These are phyloP conservation scores for Neopipo cinnamomea DNA, from an alignment of 2,113 vertebrate genomes.

Conservation along the genomic window DNA sequence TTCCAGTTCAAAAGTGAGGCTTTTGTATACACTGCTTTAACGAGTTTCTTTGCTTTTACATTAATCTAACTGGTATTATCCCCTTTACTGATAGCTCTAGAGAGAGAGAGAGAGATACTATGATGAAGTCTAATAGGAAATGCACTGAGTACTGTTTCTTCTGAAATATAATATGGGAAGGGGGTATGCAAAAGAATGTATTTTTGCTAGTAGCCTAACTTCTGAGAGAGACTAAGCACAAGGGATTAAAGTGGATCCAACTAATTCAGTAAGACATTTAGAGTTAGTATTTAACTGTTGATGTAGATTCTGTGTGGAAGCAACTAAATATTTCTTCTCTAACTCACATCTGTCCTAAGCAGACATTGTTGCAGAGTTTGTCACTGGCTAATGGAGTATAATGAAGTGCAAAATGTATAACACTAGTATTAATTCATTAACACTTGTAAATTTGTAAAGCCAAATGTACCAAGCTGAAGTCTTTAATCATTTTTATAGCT, in stretches of 20 bases:
- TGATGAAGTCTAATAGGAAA: slow-evolving; percentile 75
- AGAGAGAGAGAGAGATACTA: slow-evolving; percentile 56
- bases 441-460: slow-evolving; percentile 78
- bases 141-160: slow-evolving; percentile 79
- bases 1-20: slow-evolving; percentile 10
- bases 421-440: slow-evolving; percentile 67
- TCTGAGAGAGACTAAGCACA: slow-evolving; percentile 78
- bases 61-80: slow-evolving; percentile 66
- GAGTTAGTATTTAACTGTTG: slow-evolving; percentile 73
- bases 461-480: slow-evolving; percentile 67
- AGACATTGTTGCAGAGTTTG: slow-evolving; percentile 54
- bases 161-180: slow-evolving; percentile 58
- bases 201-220: slow-evolving; percentile 79
- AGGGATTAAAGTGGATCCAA: slow-evolving; percentile 56
- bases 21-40: slow-evolving; percentile 55
- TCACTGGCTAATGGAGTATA: slow-evolving; percentile 64
- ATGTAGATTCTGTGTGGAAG: slow-evolving; percentile 67
- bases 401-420: slow-evolving; percentile 59
- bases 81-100: slow-evolving; percentile 64
- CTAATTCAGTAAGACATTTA: slow-evolving; percentile 66
- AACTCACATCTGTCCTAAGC: slow-evolving; percentile 46
- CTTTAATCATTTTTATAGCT: slow-evolving; percentile 77
- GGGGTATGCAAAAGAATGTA: slow-evolving; percentile 72
- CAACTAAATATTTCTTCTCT: slow-evolving; percentile 60
- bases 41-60: slow-evolving; percentile 57